Percentiles rank a stretch among this genome's conserved stretches.
Evolutionary conservation across 2,888 invertebrate genomes (phyloP).

Genomic region (Philonicus albiceps): DNA sequence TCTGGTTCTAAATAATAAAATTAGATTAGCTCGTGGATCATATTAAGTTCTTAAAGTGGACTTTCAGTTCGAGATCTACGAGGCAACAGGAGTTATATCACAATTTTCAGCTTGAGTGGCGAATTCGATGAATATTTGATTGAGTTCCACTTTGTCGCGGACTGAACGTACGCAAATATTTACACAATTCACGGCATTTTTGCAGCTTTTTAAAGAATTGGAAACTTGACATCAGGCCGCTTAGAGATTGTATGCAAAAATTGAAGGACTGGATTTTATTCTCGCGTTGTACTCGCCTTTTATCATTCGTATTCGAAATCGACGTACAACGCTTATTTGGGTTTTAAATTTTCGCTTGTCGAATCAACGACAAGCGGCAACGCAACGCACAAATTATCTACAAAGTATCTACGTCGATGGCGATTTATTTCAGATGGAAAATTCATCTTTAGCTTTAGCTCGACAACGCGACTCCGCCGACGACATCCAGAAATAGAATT

Average conservation of each 20-base stretch:
- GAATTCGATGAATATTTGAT: conserved; percentile 6
- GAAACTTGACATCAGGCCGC: neutral
- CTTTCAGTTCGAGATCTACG: neutral
- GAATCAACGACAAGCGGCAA: neutral
- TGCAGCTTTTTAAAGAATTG: neutral
- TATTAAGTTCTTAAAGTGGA: neutral
- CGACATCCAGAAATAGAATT: neutral
- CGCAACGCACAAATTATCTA: neutral
- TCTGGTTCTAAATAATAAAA: neutral
- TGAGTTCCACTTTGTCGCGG: neutral
- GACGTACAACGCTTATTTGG: conserved; percentile 8
- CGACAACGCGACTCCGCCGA: neutral
- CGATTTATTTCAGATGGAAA: conserved; percentile 4
- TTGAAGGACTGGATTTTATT: neutral
- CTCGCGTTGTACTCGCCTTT: neutral
- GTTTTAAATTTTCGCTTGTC: conserved; percentile 14
- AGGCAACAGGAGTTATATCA: conserved; percentile 1
- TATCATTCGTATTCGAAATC: neutral
- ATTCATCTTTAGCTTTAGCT: neutral
- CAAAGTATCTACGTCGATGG: neutral
- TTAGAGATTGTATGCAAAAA: neutral
- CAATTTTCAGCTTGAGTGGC: neutral
- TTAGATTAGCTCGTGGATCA: neutral
- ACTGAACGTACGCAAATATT: conserved; percentile 8
- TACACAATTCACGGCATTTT: neutral